Conservation (phyloP, 2,888 invertebrate species). For the Drosophila ezoana region DNA sequence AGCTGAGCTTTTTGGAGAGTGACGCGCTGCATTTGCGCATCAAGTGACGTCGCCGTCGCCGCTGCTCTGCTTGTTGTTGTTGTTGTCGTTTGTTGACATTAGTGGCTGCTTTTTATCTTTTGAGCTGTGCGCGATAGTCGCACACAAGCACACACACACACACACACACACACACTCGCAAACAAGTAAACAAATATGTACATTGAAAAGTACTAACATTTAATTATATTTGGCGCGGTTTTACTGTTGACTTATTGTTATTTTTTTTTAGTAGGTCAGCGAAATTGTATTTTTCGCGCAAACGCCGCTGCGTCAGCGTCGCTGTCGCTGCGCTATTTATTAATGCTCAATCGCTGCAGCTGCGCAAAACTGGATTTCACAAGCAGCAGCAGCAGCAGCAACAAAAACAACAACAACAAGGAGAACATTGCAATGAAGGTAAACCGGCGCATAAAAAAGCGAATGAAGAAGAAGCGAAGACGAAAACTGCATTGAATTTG, state of each 20-base stretch:
- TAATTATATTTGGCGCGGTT: conserved; percentile 68
- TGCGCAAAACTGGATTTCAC: conserved; percentile 72
- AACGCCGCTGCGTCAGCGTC: conserved; percentile 16
- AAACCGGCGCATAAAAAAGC: conserved; percentile 72
- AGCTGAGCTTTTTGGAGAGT: conserved; percentile 52
- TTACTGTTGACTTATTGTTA: conserved; percentile 35
- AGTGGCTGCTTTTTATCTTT: conserved; percentile 47
- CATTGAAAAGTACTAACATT: conserved; percentile 64
- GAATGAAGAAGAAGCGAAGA: conserved; percentile 25
- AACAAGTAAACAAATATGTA: conserved; percentile 3
- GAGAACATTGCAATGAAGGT: conserved; percentile 68
- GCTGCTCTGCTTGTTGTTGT: conserved; percentile 17
- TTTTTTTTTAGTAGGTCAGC: conserved; percentile 74
- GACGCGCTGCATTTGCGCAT: conserved; percentile 16
- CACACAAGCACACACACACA: conserved; percentile 15
- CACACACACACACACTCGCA: conserved; percentile 9
- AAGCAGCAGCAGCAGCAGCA: conserved; percentile 36
- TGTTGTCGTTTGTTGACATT: conserved; percentile 32
- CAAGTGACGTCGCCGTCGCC: conserved; percentile 10
- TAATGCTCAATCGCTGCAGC: conserved; percentile 53
- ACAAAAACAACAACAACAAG: conserved; percentile 24
- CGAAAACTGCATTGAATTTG: conserved; percentile 68
- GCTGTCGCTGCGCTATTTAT: conserved; percentile 38
- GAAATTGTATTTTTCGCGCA: conserved; percentile 60
- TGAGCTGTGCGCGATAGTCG: conserved; percentile 44